Percentiles rank a stretch among this genome's conserved stretches.
These are phyloP conservation scores for Eumaeus atala DNA, from an alignment of 1,140 invertebrate species.

Conservation along the genomic window DNA sequence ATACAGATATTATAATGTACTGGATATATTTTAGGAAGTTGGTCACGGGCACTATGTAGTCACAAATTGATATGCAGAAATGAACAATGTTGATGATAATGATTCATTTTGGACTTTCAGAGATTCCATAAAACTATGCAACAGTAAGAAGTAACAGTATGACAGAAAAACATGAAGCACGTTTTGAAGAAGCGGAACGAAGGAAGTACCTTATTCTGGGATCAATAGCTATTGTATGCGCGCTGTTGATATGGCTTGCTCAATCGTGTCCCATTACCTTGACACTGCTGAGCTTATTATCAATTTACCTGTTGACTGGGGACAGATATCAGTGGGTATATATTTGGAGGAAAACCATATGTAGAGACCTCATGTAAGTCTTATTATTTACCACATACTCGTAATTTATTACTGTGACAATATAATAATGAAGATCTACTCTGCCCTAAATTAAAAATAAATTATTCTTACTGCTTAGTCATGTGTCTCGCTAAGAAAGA, in stretches of 20 bases:
- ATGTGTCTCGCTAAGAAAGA: too few species aligned
- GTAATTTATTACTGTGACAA: neutral
- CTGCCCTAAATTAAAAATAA: too few species aligned
- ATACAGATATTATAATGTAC: too few species aligned
- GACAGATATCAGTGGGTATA: constrained; percentile 63
- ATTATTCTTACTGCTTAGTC: too few species aligned
- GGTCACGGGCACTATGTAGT: too few species aligned
- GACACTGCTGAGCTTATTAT: constrained; percentile 29
- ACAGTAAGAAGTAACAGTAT: constrained; percentile 30
- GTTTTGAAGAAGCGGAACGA: constrained; percentile 58
- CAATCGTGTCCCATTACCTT: constrained; percentile 30
- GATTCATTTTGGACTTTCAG: neutral
- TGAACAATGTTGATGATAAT: neutral
- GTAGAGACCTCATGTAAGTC: constrained; percentile 55
- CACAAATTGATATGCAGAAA: too few species aligned
- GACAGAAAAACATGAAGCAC: constrained; percentile 52
- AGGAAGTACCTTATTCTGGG: constrained; percentile 38
- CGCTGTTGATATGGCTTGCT: constrained; percentile 36
- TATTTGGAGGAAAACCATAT: constrained; percentile 58
- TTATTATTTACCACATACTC: constrained; percentile 1
- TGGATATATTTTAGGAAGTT: too few species aligned
- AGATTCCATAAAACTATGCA: neutral
- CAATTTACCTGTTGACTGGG: constrained; percentile 49
- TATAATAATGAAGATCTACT: too few species aligned
- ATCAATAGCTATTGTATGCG: constrained; percentile 30